Evolutionary conservation across 1,140 invertebrate species (phyloP), one percentile per base, ranked within the genome.

Genomic region (Anastatus disparis): DNA sequence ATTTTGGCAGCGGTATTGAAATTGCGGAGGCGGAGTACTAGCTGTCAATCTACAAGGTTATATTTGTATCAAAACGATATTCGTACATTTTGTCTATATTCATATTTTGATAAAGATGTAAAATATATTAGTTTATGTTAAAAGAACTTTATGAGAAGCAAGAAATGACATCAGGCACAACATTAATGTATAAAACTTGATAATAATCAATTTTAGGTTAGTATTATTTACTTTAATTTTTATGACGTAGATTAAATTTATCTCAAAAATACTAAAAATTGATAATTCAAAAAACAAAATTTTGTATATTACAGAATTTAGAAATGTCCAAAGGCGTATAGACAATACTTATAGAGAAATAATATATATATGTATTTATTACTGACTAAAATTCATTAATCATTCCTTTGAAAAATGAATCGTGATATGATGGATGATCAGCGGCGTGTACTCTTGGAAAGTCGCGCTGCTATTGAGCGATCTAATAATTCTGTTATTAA

Each of bases 401-500:
- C 17, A 52, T 29, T 35, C 15, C 10, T 50, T 9, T 26, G n/a
- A 64, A 81, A 79, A 73, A 86, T 86, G 84, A 74, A 84, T 80
- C 63, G 76, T 53, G 81, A 88, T 78, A 88, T 86, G 86, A 87
- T 89, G 24, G 77, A 81, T 24, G 84, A 87, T 38, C 87, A 89
- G 66, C 79, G 89, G 13, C 82, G 83, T 70, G 84, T 86, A 12
- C 84, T 91, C 22, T 68, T 90, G 3, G 88, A 90, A 72, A 89
- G 89, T 17, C 85, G 85, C 70, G 84, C 85, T 67, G 82, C 87
- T n/a, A 77, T 94, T 6, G 88, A 90, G 71, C 82, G 91, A 66
- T 88, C 92, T 4, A 87, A 89, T 0, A 88, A 90, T 38, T 92
- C 91, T 73, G 85, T 94, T 13, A 86, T 87, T 2, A 85, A 93